These are phyloP conservation scores for Chrysocyon brachyurus DNA, from an alignment of 2,797 vertebrate genomes.

Conservation along the genomic window DNA sequence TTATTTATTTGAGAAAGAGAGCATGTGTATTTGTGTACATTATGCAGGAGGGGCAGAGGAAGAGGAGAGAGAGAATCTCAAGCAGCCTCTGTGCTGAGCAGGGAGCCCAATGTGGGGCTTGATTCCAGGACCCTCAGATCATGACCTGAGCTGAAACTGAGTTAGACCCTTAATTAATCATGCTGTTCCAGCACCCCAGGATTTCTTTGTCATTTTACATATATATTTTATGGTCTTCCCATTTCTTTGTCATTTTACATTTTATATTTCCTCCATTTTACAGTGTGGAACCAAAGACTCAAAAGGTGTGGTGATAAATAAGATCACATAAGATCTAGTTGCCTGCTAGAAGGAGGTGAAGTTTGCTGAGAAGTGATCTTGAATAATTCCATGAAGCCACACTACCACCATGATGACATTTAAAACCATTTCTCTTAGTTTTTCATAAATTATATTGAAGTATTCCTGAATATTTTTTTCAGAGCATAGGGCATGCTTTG, in stretches of 20 bases:
- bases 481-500: background rate
- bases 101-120: background rate
- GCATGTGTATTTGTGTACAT: rapidly evolving
- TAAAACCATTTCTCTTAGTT: background rate
- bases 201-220: background rate
- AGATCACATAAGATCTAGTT: background rate
- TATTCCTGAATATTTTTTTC: background rate
- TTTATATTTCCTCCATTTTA: background rate
- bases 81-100: background rate
- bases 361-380: background rate
- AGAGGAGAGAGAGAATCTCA: background rate
- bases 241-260: background rate
- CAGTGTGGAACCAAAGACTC: background rate
- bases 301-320: background rate
- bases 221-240: background rate
- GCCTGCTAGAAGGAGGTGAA: background rate
- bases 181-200: background rate
- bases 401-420: background rate
- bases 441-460: background rate
- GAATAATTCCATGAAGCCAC: background rate
- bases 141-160: background rate
- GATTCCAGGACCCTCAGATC: background rate
- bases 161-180: background rate
- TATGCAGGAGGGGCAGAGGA: background rate
- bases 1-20: background rate